Conservation (phyloP, 2,888 invertebrate species). For the Ochropacha duplaris region DNA sequence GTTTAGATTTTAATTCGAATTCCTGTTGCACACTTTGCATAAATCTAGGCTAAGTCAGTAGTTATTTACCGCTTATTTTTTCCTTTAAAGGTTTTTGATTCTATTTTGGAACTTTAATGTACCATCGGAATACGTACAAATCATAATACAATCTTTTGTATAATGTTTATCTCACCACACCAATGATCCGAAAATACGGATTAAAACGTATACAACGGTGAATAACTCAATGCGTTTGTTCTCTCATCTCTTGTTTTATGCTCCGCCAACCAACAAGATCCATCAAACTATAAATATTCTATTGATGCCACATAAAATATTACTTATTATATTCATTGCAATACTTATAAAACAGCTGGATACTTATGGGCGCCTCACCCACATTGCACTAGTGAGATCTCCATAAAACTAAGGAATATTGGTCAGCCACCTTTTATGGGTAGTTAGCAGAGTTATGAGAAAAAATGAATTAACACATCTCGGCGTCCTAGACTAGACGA, state of each 20-base stretch:
- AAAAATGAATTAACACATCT: slow-evolving; percentile 10
- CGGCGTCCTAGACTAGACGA: not conserved
- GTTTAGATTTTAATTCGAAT: not conserved
- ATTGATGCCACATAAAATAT: slow-evolving; percentile 35
- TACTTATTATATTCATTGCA: slow-evolving; percentile 39
- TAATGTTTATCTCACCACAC: too few species aligned
- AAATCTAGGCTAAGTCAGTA: not conserved
- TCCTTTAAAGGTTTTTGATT: not conserved
- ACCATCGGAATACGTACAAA: too few species aligned
- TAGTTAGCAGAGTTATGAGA: slow-evolving; percentile 21
- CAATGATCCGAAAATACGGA: too few species aligned
- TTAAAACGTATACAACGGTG: not conserved
- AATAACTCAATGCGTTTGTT: not conserved
- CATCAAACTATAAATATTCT: slow-evolving; percentile 24
- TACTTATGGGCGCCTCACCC: slow-evolving; percentile 45
- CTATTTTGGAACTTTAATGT: too few species aligned
- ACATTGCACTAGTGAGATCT: slow-evolving; percentile 32
- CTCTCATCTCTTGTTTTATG: too few species aligned
- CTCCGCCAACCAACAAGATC: not conserved
- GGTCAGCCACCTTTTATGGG: slow-evolving; percentile 23
- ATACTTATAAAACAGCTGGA: slow-evolving; percentile 50
- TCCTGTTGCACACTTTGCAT: not conserved
- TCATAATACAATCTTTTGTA: too few species aligned
- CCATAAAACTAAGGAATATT: slow-evolving; percentile 39
- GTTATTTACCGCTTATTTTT: too few species aligned